Conservation (phyloP, 2,113 vertebrate genomes). For the Catharus fuscescens region DNA sequence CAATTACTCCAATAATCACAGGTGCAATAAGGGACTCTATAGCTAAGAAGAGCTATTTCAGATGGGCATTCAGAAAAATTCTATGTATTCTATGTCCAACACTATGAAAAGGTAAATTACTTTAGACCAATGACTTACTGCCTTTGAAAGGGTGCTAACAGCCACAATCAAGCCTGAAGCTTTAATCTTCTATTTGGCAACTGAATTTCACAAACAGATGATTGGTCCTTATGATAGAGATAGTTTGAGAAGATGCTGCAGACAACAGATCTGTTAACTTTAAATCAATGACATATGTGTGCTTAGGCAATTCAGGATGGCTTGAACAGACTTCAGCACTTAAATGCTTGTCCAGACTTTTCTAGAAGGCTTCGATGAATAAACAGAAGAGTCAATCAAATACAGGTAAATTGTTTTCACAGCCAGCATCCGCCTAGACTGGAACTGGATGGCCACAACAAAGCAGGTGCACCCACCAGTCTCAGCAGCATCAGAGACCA, state of each 20-base stretch:
- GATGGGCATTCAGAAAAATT: conserved; percentile 19
- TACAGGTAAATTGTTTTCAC: neutral
- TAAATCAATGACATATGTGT: neutral
- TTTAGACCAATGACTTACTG: neutral
- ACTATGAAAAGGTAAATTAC: conserved; percentile 27
- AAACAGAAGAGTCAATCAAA: neutral
- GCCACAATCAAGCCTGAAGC: neutral
- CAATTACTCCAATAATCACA: conserved; percentile 47
- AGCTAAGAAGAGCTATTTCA: conserved; percentile 16
- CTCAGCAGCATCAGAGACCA: neutral
- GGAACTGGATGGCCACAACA: accelerated
- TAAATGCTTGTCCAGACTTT: neutral
- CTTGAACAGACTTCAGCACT: neutral
- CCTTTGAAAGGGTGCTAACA: conserved; percentile 30
- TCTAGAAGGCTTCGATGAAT: neutral
- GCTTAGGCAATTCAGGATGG: neutral
- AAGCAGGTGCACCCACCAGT: neutral
- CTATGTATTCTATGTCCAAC: neutral
- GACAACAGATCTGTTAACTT: neutral
- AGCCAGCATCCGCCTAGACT: neutral
- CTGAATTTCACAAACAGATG: conserved; percentile 7
- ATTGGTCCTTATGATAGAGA: neutral
- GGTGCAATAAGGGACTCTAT: conserved; percentile 1
- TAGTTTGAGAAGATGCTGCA: neutral
- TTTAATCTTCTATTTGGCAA: conserved; percentile 16